Percentiles rank a stretch among this genome's conserved stretches.
Evolutionary conservation across 2,113 vertebrate species (phyloP).

Genomic region (Phalacrocorax carbo): DNA sequence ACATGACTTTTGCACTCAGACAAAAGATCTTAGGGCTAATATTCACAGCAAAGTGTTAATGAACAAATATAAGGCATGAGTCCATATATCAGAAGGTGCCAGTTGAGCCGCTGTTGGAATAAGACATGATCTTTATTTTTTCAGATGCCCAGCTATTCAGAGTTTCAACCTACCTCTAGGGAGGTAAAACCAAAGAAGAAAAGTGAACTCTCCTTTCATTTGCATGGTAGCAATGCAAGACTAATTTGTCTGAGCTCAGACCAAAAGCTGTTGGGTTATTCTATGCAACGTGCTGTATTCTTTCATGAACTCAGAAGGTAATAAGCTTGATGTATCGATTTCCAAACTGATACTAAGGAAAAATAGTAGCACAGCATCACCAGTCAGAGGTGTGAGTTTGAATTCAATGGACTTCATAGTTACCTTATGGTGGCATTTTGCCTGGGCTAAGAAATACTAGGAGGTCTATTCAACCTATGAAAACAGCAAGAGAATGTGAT

Average conservation of each 20-base stretch:
- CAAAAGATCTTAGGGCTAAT: not conserved
- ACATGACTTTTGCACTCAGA: not conserved
- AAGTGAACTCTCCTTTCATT: not conserved
- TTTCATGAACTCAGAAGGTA: not conserved
- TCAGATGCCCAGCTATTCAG: not conserved
- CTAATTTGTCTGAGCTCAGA: not conserved
- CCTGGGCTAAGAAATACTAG: not conserved
- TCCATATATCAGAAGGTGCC: not conserved
- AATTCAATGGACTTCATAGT: not conserved
- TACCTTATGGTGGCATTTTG: not conserved
- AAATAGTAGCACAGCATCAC: not conserved
- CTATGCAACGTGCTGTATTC: not conserved
- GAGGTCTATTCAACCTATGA: not conserved
- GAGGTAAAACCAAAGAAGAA: not conserved
- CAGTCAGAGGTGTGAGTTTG: not conserved
- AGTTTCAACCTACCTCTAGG: not conserved
- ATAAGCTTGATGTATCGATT: accelerated
- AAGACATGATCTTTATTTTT: not conserved
- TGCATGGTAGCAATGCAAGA: not conserved
- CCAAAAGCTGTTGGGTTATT: not conserved
- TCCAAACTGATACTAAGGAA: not conserved
- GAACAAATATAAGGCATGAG: not conserved
- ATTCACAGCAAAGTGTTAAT: not conserved
- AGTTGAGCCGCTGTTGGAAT: not conserved
- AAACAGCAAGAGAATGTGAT: not conserved